Evolutionary conservation across 1,140 invertebrate species (phyloP).

Genomic region (Anthonomus grandis): DNA sequence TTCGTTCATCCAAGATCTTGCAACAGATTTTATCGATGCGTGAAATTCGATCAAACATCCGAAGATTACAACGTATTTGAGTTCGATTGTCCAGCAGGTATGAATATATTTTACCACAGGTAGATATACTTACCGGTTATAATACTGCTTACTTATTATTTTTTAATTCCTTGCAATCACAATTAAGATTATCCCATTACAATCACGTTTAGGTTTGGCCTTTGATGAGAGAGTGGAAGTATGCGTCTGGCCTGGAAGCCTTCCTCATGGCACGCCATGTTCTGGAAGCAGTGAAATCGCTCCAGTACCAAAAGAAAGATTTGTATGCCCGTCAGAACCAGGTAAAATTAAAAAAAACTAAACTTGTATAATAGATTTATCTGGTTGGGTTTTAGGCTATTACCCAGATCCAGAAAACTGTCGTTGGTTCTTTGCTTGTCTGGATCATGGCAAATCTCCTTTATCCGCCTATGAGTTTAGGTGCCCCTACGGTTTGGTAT

Average conservation of each 20-base stretch:
- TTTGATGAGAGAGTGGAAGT: constrained; percentile 77
- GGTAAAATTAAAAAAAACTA: constrained; percentile 46
- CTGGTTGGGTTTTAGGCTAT: constrained; percentile 53
- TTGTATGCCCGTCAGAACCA: constrained; percentile 60
- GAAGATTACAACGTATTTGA: constrained; percentile 77
- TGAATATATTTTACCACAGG: neutral
- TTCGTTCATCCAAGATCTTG: constrained; percentile 77
- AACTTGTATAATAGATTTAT: neutral
- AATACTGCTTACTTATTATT: too few relatives aligned
- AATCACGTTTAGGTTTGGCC: constrained; percentile 51
- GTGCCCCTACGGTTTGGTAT: constrained; percentile 78
- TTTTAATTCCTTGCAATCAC: too few relatives aligned
- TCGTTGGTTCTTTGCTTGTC: constrained; percentile 81
- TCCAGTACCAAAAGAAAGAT: constrained; percentile 62
- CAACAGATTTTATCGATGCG: constrained; percentile 78
- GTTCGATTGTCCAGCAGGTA: constrained; percentile 75
- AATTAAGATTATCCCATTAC: too few relatives aligned
- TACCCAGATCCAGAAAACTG: constrained; percentile 82
- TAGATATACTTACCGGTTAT: too few relatives aligned
- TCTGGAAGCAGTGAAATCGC: constrained; percentile 72
- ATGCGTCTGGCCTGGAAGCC: constrained; percentile 77
- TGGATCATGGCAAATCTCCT: constrained; percentile 66
- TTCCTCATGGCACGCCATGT: constrained; percentile 68
- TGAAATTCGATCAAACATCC: constrained; percentile 72
- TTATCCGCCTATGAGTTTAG: constrained; percentile 76